These are phyloP conservation scores for Diaphora mendica DNA, from an alignment of 2,888 invertebrate species.

Conservation along the genomic window DNA sequence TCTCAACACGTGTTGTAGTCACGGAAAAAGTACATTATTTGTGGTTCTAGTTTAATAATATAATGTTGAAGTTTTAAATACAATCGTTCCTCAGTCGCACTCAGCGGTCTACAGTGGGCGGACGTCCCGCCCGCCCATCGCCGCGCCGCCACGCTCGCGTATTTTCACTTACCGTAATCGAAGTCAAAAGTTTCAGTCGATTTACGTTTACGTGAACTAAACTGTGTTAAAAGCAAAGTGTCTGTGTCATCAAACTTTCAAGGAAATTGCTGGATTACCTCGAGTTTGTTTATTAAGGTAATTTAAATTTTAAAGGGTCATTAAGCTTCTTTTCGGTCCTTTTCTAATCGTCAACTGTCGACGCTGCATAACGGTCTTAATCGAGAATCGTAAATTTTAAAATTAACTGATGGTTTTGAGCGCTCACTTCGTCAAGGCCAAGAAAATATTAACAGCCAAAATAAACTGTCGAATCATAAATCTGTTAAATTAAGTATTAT, in stretches of 20 bases:
- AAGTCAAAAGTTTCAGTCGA: constrained; percentile 33
- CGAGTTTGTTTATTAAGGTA: constrained; percentile 58
- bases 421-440: neutral
- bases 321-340: constrained; percentile 27
- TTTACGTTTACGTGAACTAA: constrained; percentile 19
- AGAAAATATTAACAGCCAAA: neutral
- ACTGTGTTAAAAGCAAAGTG: constrained; percentile 38
- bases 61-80: constrained; percentile 9
- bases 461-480: neutral
- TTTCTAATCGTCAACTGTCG: constrained; percentile 31
- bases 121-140: constrained; percentile 71
- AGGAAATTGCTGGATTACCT: constrained; percentile 38
- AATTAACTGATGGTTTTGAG: constrained; percentile 20
- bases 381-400: constrained; percentile 29
- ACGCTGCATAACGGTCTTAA: constrained; percentile 35
- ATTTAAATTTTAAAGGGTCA: constrained; percentile 32
- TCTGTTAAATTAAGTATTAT: neutral
- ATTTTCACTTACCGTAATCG: constrained; percentile 31
- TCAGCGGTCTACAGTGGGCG: constrained; percentile 55
- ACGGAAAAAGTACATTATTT: constrained; percentile 4
- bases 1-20: neutral
- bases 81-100: constrained; percentile 56
- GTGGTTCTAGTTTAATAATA: neutral
- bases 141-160: constrained; percentile 39
- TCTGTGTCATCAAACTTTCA: constrained; percentile 33